Evolutionary conservation across 2,797 vertebrate genomes (phyloP), one percentile per base, ranked within the genome.

Genomic region (Cossypha dichroa): DNA sequence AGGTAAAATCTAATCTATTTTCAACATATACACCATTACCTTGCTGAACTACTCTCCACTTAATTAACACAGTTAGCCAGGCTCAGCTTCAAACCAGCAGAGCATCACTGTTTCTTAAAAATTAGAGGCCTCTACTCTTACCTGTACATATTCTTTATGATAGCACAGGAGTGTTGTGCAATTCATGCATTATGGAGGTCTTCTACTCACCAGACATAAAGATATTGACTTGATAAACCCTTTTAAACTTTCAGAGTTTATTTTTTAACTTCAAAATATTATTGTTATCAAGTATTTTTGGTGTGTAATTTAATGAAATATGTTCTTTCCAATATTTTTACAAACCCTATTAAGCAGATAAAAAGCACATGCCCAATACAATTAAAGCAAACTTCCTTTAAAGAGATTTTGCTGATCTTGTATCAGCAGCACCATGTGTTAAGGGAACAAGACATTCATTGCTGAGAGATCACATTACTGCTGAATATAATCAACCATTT

Each of bases 371-470:
- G n/a, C 21, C 48, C 58, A 88, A 15, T 13, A 45, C n/a, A 77
- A 88, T 28, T 73, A 64, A 54, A 85, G 38, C 18, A 77, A 92
- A 55, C 17, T 48, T 80, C 58, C 45, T 67, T 69, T 82, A 88
- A 88, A 29, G 38, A 91, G 56, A 40, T 64, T 73, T 91, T 90
- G 62, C 34, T 79, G 34, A 58, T 77, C 43, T 28, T 17, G 74
- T 68, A 64, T 72, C 93, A 93, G 73, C 56, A 96, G 79, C 93
- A 96, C 76, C 88, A n/a, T 76, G 93, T 77, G 64, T 91, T 90
- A 85, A 74, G 46, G 29, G 48, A 85, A 38, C 13, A 73, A 49
- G 69, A 36, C 23, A 70, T 48, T 85, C 54, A 76, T 43, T 93
- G 41, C 26, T 52, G 36, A 77, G 21, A 73, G 15, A 89, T 55